Percentiles rank a stretch among this genome's conserved stretches.
phyloP scores from a whole-genome alignment of 2,113 vertebrate species.

The Myotis davidii region DNA sequence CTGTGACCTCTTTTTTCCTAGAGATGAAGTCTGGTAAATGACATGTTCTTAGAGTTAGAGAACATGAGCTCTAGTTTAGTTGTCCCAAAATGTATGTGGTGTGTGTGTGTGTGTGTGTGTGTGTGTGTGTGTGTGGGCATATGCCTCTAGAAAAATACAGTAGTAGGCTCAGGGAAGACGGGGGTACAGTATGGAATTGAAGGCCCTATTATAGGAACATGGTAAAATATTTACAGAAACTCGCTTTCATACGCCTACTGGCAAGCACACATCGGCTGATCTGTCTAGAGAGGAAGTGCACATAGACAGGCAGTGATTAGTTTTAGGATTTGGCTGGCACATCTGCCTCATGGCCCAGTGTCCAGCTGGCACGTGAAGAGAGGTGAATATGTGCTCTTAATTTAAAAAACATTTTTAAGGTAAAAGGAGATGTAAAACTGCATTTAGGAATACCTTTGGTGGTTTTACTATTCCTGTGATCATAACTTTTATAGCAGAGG shows the following conservation, averaged over 20 bases:
- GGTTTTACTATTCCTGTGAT: not conserved
- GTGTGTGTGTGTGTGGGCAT: not conserved
- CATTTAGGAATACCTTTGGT: not conserved
- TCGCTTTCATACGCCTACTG: not conserved
- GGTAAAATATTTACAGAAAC: not conserved
- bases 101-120: not conserved
- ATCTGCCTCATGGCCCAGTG: fast-evolving
- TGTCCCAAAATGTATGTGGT: too few relatives aligned
- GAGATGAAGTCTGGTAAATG: not conserved
- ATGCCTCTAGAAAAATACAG: not conserved
- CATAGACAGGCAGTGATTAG: not conserved
- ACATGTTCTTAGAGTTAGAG: not conserved
- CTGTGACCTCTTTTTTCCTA: not conserved
- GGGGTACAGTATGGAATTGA: not conserved
- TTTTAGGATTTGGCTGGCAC: not conserved
- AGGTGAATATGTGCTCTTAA: not conserved
- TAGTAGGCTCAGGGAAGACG: not conserved
- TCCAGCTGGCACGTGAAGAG: not conserved
- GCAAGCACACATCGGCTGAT: not conserved
- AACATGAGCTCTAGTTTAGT: not conserved
- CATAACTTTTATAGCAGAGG: not conserved
- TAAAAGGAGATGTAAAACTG: not conserved
- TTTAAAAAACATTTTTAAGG: not conserved
- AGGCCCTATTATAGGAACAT: not conserved
- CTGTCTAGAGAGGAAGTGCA: not conserved